Conservation (phyloP, 1,140 invertebrate genomes). For the Aphaenogaster ashmeadi region DNA sequence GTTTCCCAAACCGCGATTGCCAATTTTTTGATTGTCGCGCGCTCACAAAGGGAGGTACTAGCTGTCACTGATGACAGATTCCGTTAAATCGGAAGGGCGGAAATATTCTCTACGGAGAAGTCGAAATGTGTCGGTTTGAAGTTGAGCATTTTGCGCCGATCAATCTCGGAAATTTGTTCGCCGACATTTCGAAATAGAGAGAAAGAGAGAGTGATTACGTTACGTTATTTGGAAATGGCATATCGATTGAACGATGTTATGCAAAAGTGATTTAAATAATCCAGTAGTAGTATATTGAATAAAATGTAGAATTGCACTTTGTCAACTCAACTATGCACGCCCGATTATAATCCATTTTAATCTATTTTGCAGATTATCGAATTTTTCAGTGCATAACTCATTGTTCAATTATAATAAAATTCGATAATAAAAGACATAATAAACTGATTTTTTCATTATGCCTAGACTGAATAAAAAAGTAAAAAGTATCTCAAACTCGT, state of each 20-base stretch:
- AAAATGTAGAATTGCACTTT: not conserved
- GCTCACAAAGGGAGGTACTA: conserved; percentile 51
- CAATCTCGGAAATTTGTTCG: conserved; percentile 42
- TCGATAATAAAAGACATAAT: not conserved
- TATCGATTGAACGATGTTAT: conserved; percentile 1
- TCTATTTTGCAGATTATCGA: conserved; percentile 11
- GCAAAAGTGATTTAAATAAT: conserved; percentile 38
- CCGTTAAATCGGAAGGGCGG: conserved; percentile 51
- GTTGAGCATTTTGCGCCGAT: conserved; percentile 46
- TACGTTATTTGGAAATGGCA: conserved; percentile 24
- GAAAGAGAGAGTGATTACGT: conserved; percentile 10
- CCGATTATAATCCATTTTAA: conserved; percentile 32
- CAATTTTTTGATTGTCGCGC: conserved; percentile 60
- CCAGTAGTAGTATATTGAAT: not conserved
- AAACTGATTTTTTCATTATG: conserved; percentile 14
- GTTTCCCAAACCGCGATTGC: conserved; percentile 49
- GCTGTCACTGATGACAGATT: conserved; percentile 61
- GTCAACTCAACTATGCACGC: not conserved
- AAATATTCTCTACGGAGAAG: conserved; percentile 54
- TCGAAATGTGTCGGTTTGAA: conserved; percentile 51
- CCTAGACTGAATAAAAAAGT: not conserved
- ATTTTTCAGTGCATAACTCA: conserved; percentile 1
- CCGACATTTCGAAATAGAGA: conserved; percentile 7
- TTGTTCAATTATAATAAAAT: conserved; percentile 3
- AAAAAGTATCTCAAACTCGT: not conserved